Evolutionary conservation across 2,888 invertebrate genomes (phyloP), one percentile per base, ranked within the genome.

Genomic region (Cheilosia scutellata): DNA sequence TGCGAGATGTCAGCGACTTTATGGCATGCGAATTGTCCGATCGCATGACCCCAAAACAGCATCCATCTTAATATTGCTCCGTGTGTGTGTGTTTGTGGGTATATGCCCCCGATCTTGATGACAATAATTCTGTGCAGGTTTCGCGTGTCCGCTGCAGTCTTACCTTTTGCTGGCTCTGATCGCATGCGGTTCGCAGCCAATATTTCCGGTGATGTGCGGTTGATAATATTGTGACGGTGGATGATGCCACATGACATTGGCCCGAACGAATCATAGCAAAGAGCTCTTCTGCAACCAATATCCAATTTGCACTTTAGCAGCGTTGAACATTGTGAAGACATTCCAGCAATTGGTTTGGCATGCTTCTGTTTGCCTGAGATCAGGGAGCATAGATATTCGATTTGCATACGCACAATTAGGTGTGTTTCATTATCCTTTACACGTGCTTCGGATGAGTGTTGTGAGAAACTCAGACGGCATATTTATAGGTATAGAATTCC

Each of bases 1-100:
- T 86, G 86, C 76, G 62, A 86, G 86, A 82, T 86, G 86, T 86
- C 86, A 86, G 86, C 86, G 72, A 72, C 76, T 86, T 86, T 86
- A 86, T 86, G 86, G 86, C 86, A 86, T 82, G 86, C 82, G 86
- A 86, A 86, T 82, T 86, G 86, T 86, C 62, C 68, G 86, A 86
- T 86, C 72, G 86, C 86, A 77, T 86, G 80, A 66, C 42, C 75
- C 42, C 83, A 29, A 66, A 82, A 60, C 31, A 47, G 78, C 31
- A 51, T 51, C 42, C 63, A 65, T 49, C 49, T 25, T 27, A 29
- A 51, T 33, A 49, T 20, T 47, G 58, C 57, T 71, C 13, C 6
- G 16, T 70, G 53, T 49, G 40, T 20, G 33, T 47, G 16, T 44
- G 55, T 66, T 31, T 42, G 40, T 51, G 47, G 58, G 27, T 65